These are phyloP conservation scores for Lycopodina hypogea DNA, from an alignment of 37 sponge, comb jelly and placozoan species.

Conservation along the genomic window DNA sequence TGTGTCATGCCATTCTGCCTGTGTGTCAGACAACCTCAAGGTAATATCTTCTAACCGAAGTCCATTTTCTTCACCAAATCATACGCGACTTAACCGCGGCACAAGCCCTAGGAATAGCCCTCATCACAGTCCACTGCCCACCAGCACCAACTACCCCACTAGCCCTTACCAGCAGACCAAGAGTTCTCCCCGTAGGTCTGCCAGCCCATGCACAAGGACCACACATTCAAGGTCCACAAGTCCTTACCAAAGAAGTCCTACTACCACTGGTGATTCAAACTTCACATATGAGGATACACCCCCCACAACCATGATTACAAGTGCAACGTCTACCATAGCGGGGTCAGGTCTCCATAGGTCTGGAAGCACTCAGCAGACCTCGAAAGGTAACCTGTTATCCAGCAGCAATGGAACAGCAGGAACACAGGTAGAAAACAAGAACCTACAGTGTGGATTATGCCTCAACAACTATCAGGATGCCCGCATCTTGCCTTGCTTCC, in stretches of 20 bases:
- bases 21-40: no score
- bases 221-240: neutral
- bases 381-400: neutral
- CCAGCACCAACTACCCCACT: slow-evolving; percentile 7
- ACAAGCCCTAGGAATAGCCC: neutral
- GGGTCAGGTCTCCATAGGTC: neutral
- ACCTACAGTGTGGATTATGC: slow-evolving; percentile 58
- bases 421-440: neutral
- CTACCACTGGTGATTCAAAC: neutral
- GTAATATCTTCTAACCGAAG: no score
- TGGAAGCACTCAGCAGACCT: neutral
- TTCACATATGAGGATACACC: neutral
- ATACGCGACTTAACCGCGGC: neutral
- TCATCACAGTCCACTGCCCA: neutral
- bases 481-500: slow-evolving; percentile 67
- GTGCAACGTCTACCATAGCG: neutral
- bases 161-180: slow-evolving; percentile 3
- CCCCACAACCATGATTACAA: neutral
- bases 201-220: neutral
- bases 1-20: no score
- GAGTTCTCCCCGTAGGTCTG: neutral
- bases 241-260: neutral
- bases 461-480: slow-evolving; percentile 46
- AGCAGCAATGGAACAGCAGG: neutral
- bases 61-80: neutral